phyloP scores from a whole-genome alignment of 2,797 vertebrate species.

The Poeciliopsis turneri region DNA sequence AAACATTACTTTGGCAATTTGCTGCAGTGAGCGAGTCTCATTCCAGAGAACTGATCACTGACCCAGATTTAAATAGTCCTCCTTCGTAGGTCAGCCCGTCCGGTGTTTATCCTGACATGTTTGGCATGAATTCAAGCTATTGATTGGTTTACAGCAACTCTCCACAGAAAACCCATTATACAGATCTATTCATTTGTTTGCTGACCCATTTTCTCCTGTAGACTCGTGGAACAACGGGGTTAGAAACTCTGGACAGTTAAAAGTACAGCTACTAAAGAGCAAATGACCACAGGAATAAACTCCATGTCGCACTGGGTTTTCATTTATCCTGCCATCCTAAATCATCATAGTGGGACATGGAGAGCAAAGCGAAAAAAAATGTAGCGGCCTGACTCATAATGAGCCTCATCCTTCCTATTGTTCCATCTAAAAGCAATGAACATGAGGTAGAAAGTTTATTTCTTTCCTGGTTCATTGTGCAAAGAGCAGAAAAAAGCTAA shows the following conservation, averaged over 20 bases:
- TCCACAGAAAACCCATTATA: conserved; percentile 56
- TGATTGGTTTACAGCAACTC: conserved; percentile 62
- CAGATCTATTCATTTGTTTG: conserved; percentile 58
- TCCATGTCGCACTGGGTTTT: neutral
- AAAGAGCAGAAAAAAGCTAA: conserved; percentile 3
- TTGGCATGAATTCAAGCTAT: conserved; percentile 55
- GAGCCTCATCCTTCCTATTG: conserved; percentile 37
- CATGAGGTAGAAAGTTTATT: conserved; percentile 18
- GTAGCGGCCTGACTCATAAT: conserved; percentile 41
- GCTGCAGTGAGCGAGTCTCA: conserved; percentile 13
- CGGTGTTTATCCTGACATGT: conserved; percentile 44
- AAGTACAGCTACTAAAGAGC: conserved; percentile 35
- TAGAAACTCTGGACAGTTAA: conserved; percentile 5
- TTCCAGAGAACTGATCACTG: conserved; percentile 34
- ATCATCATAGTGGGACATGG: conserved; percentile 45
- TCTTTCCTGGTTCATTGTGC: neutral
- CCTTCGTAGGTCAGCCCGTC: conserved; percentile 45
- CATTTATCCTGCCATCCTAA: conserved; percentile 22
- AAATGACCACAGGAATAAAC: conserved; percentile 11
- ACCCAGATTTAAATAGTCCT: conserved; percentile 55
- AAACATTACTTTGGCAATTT: conserved; percentile 24
- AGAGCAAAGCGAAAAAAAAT: conserved; percentile 31
- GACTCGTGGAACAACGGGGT: conserved; percentile 20
- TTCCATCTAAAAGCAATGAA: conserved; percentile 32
- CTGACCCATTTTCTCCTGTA: conserved; percentile 61